These are phyloP conservation scores for Drosophila lacicola DNA, from an alignment of 2,888 invertebrate genomes.

Conservation along the genomic window DNA sequence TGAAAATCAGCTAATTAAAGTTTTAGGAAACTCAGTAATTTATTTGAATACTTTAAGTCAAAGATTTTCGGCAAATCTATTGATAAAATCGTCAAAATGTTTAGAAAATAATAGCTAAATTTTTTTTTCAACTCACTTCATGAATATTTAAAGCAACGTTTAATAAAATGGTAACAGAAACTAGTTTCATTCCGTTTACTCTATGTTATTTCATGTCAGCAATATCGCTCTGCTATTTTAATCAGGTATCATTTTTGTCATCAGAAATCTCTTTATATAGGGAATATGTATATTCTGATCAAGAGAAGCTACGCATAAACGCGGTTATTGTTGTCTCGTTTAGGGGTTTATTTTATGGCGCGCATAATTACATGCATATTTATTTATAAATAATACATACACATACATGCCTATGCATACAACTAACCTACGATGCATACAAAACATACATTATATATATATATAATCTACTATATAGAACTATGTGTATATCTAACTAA, in stretches of 20 bases:
- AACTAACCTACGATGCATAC: conserved; percentile 41
- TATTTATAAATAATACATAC: conserved; percentile 39
- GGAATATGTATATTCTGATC: background rate
- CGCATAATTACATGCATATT: conserved; percentile 21
- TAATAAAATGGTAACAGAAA: too few species aligned
- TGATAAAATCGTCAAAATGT: too few species aligned
- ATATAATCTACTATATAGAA: conserved; percentile 26
- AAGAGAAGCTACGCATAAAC: background rate
- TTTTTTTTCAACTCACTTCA: too few species aligned
- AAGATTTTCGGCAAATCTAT: too few species aligned
- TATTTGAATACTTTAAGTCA: too few species aligned
- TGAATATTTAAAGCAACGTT: too few species aligned
- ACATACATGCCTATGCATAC: conserved; percentile 33
- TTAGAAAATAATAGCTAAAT: too few species aligned
- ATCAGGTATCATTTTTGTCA: background rate
- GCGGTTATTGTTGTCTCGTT: background rate
- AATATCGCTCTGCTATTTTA: conserved; percentile 5
- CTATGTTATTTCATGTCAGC: conserved; percentile 4
- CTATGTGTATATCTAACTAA: conserved; percentile 36
- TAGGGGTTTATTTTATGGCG: conserved; percentile 31
- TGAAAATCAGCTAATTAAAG: too few species aligned
- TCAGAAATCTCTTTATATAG: background rate
- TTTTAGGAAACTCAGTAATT: too few species aligned
- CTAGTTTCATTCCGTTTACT: conserved; percentile 1
- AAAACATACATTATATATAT: conserved; percentile 43